These are phyloP conservation scores for Aplysina aerophoba DNA, from an alignment of 37 sponge, comb jelly and placozoan species.

Conservation along the genomic window DNA sequence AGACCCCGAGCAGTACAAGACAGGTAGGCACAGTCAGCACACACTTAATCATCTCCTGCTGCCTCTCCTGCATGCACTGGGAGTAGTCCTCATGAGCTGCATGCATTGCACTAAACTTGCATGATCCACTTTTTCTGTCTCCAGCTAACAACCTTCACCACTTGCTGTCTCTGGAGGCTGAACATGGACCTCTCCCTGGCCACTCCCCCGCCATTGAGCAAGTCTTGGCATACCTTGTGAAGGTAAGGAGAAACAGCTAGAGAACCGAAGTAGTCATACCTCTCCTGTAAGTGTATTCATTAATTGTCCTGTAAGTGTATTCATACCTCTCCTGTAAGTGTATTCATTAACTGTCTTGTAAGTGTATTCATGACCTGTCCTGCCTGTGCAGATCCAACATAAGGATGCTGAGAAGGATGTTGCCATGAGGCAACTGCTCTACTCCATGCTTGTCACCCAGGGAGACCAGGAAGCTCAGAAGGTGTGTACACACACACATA, in stretches of 20 bases:
- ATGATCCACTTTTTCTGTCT: neutral
- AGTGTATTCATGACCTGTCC: too few species aligned
- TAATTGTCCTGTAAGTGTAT: too few species aligned
- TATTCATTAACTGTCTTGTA: too few species aligned
- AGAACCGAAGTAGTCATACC: too few species aligned
- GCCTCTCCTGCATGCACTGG: neutral
- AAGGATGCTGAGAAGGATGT: neutral
- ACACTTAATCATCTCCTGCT: too few species aligned
- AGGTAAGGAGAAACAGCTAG: constrained; percentile 34
- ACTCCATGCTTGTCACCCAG: constrained; percentile 49
- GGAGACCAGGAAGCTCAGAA: constrained; percentile 41
- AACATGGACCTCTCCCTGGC: constrained; percentile 44
- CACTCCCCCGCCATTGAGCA: constrained; percentile 27
- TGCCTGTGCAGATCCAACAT: neutral
- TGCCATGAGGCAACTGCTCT: constrained; percentile 45
- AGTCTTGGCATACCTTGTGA: constrained; percentile 31
- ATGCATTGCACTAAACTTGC: neutral
- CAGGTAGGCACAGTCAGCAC: constrained; percentile 18
- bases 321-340: too few species aligned
- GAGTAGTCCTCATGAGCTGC: neutral
- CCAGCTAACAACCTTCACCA: constrained; percentile 34
- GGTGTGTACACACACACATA: constrained; percentile 49
- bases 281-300: too few species aligned
- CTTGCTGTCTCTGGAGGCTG: constrained; percentile 45
- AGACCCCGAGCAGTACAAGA: constrained; percentile 28